These are phyloP conservation scores for Sminthurinus aureus DNA, from an alignment of 2,888 invertebrate species.

Conservation along the genomic window DNA sequence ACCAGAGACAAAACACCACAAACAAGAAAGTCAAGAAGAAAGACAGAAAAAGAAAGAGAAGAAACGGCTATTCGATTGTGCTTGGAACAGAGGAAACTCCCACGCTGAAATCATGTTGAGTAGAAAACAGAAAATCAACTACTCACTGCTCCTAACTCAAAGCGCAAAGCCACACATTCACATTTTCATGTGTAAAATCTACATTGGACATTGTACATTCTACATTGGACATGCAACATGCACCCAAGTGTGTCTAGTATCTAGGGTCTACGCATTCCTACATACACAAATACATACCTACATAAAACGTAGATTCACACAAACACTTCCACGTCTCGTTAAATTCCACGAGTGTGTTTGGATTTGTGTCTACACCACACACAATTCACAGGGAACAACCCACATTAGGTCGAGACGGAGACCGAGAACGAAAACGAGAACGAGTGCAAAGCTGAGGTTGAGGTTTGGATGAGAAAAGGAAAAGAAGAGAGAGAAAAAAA, in stretches of 20 bases:
- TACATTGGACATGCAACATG: no score
- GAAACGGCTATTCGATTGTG: slow-evolving; percentile 1
- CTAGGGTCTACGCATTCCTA: no score
- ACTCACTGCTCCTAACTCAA: neutral
- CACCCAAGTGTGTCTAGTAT: no score
- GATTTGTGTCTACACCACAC: neutral
- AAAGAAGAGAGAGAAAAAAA: slow-evolving; percentile 17
- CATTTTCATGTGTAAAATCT: neutral
- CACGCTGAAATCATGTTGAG: slow-evolving; percentile 1
- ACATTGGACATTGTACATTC: no score
- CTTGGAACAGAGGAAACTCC: neutral
- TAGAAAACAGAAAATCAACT: slow-evolving; percentile 17
- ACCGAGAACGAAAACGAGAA: neutral
- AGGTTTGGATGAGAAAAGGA: neutral
- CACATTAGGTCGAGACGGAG: neutral
- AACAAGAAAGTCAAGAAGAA: neutral
- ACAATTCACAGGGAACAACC: neutral
- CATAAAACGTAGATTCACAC: no score
- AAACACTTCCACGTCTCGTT: slow-evolving; percentile 29
- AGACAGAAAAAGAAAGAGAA: neutral
- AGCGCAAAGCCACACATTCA: neutral
- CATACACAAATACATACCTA: neutral
- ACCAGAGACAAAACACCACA: no score
- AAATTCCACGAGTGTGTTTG: slow-evolving; percentile 24
- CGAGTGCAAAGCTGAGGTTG: slow-evolving; percentile 8